Evolutionary conservation across 2,113 vertebrate species (phyloP).

Genomic region (Taxidea taxus): DNA sequence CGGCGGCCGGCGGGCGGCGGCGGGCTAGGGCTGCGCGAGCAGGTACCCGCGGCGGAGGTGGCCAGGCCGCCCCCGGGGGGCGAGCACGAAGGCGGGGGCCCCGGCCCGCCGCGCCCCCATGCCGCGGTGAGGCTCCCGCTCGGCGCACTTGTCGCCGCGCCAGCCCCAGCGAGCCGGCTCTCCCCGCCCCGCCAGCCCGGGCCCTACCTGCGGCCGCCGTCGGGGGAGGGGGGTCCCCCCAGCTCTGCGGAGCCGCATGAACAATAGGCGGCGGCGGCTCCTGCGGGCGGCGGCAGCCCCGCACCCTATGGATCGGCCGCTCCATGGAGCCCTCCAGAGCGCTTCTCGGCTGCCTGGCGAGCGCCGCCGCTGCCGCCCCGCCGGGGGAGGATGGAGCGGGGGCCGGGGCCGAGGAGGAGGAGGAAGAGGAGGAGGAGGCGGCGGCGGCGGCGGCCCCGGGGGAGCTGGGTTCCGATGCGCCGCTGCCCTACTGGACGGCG

Average conservation of each 20-base stretch:
- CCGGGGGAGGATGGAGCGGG: conserved; percentile 72
- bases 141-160: background rate
- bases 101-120: conserved; percentile 28
- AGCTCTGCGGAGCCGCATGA: conserved; percentile 80
- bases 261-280: conserved; percentile 80
- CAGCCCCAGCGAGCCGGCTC: background rate
- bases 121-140: background rate
- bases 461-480: conserved; percentile 72
- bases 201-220: conserved; percentile 74
- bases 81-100: conserved; percentile 33
- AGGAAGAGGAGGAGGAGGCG: conserved; percentile 75
- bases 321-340: conserved; percentile 86
- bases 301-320: conserved; percentile 85
- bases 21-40: background rate
- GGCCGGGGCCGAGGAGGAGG: conserved; percentile 75
- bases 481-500: conserved; percentile 90
- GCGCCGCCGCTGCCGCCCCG: conserved; percentile 59
- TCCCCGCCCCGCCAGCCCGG: background rate
- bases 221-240: conserved; percentile 61
- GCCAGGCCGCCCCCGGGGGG: conserved; percentile 15
- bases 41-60: conserved; percentile 48
- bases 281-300: conserved; percentile 79
- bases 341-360: conserved; percentile 83
- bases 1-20: conserved; percentile 11
- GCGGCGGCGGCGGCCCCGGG: conserved; percentile 55